Base-by-base conservation (phyloP, 2,113 vertebrate genomes). In the Uropsilus gracilis region DNA sequence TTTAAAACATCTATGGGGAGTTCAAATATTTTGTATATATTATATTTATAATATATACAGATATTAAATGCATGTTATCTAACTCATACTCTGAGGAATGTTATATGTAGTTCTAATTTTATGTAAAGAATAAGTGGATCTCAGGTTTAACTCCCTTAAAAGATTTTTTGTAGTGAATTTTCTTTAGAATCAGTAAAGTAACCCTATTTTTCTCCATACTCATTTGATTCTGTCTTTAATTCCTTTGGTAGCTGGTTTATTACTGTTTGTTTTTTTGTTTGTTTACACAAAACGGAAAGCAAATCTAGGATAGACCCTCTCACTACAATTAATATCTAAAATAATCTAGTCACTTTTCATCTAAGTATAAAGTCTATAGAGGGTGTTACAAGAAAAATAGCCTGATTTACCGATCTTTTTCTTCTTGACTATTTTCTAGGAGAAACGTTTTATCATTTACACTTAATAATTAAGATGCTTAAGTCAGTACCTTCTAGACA, bases 201-300 rank as follows among this genome's bases (percentile, higher is more conserved):
- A 89, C 16, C 30, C 28, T 68, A 0, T 76, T 73, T 94, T 85
- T 32, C 34, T 92, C 26, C 30, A 46, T 77, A 14, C 28, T 71
- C 16, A n/a, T 72, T 85, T 89, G 86, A 6, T 91, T 95, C 28
- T 77, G 32, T 86, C n/a, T 96, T 82, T 63, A 63, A 48, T 66
- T 37, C 46, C 11, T 84, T 20, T 87, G 44, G 24, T 81, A 80
- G 73, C 46, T 91, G 32, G 5, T 69, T 95, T 93, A n/a, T 75
- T 63, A 72, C 26, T 53, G 14, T 53, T 53, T 17, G 16, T 18
- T 53, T 30, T 90, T 94, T 83, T 95, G 16, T 46, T 57, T 77
- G 46, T 94, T 94, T 77, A 46, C 55, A 77, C n/a, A 86, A 78
- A 84, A 77, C 69, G 14, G 37, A 73, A 61, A 86, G 18, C 80